Base-by-base conservation (phyloP, 2,888 invertebrate genomes). In the Tetragonula carbonaria region DNA sequence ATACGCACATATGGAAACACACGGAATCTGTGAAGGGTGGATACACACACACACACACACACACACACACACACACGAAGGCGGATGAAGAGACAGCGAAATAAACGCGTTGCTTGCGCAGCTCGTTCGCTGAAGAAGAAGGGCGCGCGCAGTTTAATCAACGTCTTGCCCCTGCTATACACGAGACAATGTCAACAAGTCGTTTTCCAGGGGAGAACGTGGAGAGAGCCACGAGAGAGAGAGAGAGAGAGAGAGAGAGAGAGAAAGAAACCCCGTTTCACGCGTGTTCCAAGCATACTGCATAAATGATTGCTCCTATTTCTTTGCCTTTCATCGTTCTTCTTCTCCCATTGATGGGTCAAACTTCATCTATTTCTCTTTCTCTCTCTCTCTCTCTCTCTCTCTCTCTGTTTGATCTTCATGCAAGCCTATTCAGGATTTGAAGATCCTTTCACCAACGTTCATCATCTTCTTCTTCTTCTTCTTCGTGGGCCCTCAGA, bases 291-390 rank as follows among this genome's bases (percentile, higher is more conserved):
- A 62, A 63, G 66, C 83, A 55, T 38, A 57, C 66, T 89, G 71
- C 86, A 89, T 89, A 88, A 89, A 89, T 89, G 81, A 89, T 82
- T 80, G 63, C 16, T 55, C 62, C 75, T 75, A 88, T 89, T 85
- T 87, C 71, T 74, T 73, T 82, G 74, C 63, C 67, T 84, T 85
- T 85, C 77, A 79, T 78, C 67, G 63, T 33, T 76, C 66, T 57
- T 28, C 78, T 78, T 74, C 65, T 82, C 70, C 68, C 83, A 80
- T 84, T 88, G 76, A 79, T 72, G 38, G 16, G 45, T 18, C 57
- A 45, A 33, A 45, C 21, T 21, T n/a, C 8, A 8, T 57, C 4
- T 13, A 21, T 21, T 0, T 4, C 21, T 65, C 75, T 66, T 67
- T 62, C 67, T 28, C 73, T 76, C 21, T 21, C 55, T 57, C 13